Base-by-base conservation (phyloP, 2,113 vertebrate genomes). In the Poicephalus meyeri region DNA sequence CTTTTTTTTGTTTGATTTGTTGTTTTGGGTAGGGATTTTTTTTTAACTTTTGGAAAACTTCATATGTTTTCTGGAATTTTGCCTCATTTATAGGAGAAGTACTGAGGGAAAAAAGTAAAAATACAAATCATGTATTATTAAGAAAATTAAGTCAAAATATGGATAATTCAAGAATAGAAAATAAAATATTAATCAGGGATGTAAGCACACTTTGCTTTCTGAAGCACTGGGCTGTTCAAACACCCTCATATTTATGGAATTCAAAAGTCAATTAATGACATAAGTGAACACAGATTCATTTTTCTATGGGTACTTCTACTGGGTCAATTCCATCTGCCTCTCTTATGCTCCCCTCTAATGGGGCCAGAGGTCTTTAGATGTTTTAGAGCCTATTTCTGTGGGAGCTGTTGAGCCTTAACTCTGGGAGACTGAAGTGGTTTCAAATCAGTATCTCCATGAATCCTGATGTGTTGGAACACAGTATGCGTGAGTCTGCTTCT, bases 181-280 rank as follows among this genome's bases (percentile, higher is more conserved):
- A 49, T 41, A 20, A 91, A 60, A 61, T 81, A 78, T 58, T 74
- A 13, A 79, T 5, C 50, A 85, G 10, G 10, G 11, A 41, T 78
- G 16, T 58, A 70, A 64, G 42, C 24, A 44, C 4, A 1, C 11
- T 52, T n/a, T 81, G 24, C 6, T 93, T 85, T 89, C 46, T 90
- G 47, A 76, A 76, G 7, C 6, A 18, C 3, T 39, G 18, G 20
- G 8, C 13, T 92, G 41, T 66, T 72, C 25, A 88, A 76, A 72
- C 0, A 1, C 2, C 1, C 1, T 9, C 8, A 35, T 44, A 52
- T 2, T 60, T 88, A 77, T 26, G 6, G 25, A 92, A 83, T 31
- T 88, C 20, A 35, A n/a, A 89, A 68, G 24, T 25, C 63, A 77
- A 4, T 46, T 81, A 53, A 76, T 58, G 6, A 6, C 15, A 2